These are phyloP conservation scores for Xyrauchen texanus DNA, from an alignment of 2,113 vertebrate species.

Conservation along the genomic window DNA sequence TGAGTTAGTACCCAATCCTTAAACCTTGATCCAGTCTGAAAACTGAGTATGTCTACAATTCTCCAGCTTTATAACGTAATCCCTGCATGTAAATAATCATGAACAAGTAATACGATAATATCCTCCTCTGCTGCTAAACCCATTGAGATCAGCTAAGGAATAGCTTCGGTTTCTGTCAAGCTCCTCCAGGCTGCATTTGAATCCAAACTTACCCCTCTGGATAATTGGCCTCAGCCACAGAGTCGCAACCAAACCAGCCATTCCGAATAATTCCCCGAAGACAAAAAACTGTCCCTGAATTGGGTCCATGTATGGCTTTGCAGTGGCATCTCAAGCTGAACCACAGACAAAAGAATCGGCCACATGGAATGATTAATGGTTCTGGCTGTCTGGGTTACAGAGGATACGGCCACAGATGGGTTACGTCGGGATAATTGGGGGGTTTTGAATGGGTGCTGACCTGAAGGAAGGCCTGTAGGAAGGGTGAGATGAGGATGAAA, in stretches of 20 bases:
- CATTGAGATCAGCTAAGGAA: slow-evolving; percentile 10
- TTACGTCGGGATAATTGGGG: slow-evolving; percentile 24
- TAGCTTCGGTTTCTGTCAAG: slow-evolving; percentile 12
- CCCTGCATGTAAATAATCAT: slow-evolving; percentile 5
- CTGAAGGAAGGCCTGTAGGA: slow-evolving; percentile 23
- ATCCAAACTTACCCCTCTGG: slow-evolving; percentile 14
- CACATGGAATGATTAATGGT: slow-evolving; percentile 39
- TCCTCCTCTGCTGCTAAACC: slow-evolving; percentile 19
- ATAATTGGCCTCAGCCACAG: slow-evolving; percentile 18
- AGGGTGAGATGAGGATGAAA: slow-evolving; percentile 26
- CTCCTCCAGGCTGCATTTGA: slow-evolving; percentile 12
- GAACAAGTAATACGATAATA: slow-evolving; percentile 22
- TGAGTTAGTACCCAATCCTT: slow-evolving; percentile 9
- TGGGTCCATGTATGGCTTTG: slow-evolving; percentile 27
- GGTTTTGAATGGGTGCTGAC: slow-evolving; percentile 35
- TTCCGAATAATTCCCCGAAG: slow-evolving; percentile 10
- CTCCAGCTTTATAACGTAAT: slow-evolving; percentile 36
- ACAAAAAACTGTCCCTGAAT: slow-evolving; percentile 17
- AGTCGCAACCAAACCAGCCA: slow-evolving; percentile 13
- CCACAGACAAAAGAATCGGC: slow-evolving; percentile 37
- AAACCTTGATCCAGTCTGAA: not conserved
- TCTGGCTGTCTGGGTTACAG: not conserved
- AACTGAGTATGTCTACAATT: slow-evolving; percentile 22
- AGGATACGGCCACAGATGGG: slow-evolving; percentile 33
- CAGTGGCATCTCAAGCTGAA: slow-evolving; percentile 30